Evolutionary conservation across 2,888 invertebrate species (phyloP), one percentile per base, ranked within the genome.

Genomic region (Sphaerophoria rueppellii): DNA sequence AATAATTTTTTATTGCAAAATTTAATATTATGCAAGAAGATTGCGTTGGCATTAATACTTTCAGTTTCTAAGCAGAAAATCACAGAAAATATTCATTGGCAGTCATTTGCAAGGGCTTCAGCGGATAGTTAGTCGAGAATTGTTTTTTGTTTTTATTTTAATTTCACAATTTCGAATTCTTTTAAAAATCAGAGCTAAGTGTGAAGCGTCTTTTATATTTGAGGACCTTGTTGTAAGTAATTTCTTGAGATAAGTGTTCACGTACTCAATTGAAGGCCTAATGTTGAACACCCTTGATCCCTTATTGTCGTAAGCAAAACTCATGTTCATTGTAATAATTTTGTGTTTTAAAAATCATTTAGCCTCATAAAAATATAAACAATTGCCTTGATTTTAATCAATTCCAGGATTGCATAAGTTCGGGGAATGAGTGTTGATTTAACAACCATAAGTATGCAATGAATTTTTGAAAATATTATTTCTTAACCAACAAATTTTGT

Each of bases 371-470:
- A 24, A 24, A 24, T 24, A 24, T 24, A 24, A 24, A 24, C 24
- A 24, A 24, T 24, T 24, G 24, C 24, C 37, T 35, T 48, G 40
- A 0, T 43, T 60, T 12, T 43, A 12, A 43, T 60, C 3, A 24
- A 24, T 67, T 67, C 35, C 54, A 67, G 67, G 52, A 52, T 50
- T 63, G 40, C 12, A 11, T 50, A 52, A 34, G n/a, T 12, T 55
- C 46, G 12, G 61, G 82, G 35, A 67, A 77, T 82, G 82, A 76
- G 52, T 48, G 55, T 75, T 75, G 80, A 80, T 37, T 65, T 71
- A 60, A 58, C 34, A 7, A 70, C 69, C 9, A 34, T 37, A 76
- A 81, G 81, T 81, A 76, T 80, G 58, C 32, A 1, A 6, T n/a
- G 24, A 55, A 32, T 32, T 12, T n/a, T 46, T 0, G 43, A 7